phyloP scores from a whole-genome alignment of 2,888 invertebrate species.

The Troglohyphantes excavatus region DNA sequence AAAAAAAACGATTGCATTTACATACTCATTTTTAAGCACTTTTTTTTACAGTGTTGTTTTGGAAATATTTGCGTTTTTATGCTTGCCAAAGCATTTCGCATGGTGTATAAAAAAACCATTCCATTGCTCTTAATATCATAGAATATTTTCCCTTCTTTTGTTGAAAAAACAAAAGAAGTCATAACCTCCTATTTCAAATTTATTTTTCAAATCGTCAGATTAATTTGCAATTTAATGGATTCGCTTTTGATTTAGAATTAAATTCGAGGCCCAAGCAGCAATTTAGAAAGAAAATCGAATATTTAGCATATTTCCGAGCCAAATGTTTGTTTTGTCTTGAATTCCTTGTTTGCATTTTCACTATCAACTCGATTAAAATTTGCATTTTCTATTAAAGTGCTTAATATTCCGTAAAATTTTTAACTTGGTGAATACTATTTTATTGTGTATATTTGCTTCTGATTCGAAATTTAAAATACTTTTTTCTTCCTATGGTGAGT shows the following conservation, averaged over 20 bases:
- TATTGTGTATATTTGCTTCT: constrained; percentile 73
- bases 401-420: constrained; percentile 60
- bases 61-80: constrained; percentile 28
- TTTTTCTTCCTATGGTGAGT: constrained; percentile 32
- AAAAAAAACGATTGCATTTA: too few species aligned
- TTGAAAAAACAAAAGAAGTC: constrained; percentile 18
- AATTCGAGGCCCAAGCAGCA: constrained; percentile 29
- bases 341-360: constrained; percentile 44
- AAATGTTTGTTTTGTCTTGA: constrained; percentile 56
- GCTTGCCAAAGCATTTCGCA: constrained; percentile 32
- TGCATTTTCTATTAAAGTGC: constrained; percentile 78
- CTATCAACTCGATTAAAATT: constrained; percentile 66
- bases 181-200: constrained; percentile 21
- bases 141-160: background rate
- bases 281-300: constrained; percentile 61
- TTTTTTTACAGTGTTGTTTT: background rate
- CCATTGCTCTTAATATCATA: constrained; percentile 43
- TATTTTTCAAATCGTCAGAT: constrained; percentile 64
- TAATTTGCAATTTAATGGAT: constrained; percentile 77
- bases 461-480: constrained; percentile 58
- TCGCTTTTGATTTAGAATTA: constrained; percentile 58
- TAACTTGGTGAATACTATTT: constrained; percentile 63
- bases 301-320: constrained; percentile 48
- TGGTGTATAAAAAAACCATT: constrained; percentile 71
- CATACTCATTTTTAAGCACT: too few species aligned